Evolutionary conservation across 2,797 vertebrate genomes (phyloP).

Genomic region (Platalea minor): DNA sequence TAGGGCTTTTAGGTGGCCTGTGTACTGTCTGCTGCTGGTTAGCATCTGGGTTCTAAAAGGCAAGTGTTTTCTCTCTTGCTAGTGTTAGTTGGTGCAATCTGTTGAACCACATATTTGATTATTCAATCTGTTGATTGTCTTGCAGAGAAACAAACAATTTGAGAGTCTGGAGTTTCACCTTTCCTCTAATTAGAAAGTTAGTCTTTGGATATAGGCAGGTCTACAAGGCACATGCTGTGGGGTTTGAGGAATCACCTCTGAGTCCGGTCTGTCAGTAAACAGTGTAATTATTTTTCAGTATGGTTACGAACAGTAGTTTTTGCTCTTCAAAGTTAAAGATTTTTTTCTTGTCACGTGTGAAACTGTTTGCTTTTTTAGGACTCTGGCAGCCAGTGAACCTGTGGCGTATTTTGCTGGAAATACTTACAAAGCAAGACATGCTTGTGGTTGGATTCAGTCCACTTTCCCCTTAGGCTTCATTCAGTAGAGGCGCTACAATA

Average conservation of each 20-base stretch:
- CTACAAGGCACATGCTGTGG: neutral
- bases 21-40: neutral
- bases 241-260: neutral
- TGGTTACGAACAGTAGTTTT: neutral
- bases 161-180: neutral
- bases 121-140: neutral
- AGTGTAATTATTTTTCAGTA: neutral
- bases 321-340: neutral
- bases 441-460: slow-evolving; percentile 46
- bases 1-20: neutral
- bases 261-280: neutral
- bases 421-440: slow-evolving; percentile 35
- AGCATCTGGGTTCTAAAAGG: neutral
- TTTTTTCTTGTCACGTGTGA: neutral
- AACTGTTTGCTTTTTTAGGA: slow-evolving; percentile 1
- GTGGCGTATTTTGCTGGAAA: slow-evolving; percentile 41
- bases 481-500: slow-evolving; percentile 59
- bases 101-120: neutral
- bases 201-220: neutral
- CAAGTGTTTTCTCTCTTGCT: neutral
- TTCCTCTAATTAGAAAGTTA: neutral
- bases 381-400: neutral
- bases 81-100: neutral
- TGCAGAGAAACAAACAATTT: neutral
- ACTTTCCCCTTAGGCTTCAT: slow-evolving; percentile 53